Conservation (phyloP, 2,888 invertebrate genomes). For the Andrena dorsata region DNA sequence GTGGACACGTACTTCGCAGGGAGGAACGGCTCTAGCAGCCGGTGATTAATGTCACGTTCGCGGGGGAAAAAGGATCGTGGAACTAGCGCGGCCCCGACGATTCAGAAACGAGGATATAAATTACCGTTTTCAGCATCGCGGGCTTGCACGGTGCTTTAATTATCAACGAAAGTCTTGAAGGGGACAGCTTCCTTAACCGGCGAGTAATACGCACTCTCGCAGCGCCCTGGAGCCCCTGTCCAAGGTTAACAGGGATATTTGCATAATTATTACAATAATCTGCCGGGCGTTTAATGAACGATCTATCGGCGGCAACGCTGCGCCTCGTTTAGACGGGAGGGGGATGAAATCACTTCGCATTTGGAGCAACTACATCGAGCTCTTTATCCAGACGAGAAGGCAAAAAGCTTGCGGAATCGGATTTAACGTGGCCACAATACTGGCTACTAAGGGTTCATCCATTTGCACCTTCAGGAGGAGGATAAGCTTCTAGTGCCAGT, state of each 20-base stretch:
- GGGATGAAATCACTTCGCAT: slow-evolving; percentile 35
- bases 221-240: slow-evolving; percentile 32
- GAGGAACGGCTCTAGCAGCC: slow-evolving; percentile 10
- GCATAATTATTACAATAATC: slow-evolving; percentile 56
- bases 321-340: not conserved
- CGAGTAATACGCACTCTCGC: slow-evolving; percentile 29
- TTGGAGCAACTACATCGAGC: not conserved
- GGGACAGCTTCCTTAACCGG: slow-evolving; percentile 38
- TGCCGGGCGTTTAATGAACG: slow-evolving; percentile 25
- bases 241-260: slow-evolving; percentile 51
- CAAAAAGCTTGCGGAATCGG: not conserved
- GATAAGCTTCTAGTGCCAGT: too few species aligned
- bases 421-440: not conserved
- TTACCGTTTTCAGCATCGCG: slow-evolving; percentile 41
- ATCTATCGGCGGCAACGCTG: slow-evolving; percentile 7
- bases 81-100: slow-evolving; percentile 22
- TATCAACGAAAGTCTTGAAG: slow-evolving; percentile 29
- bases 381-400: not conserved
- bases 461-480: not conserved
- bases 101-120: slow-evolving; percentile 39
- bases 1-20: not conserved
- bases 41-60: slow-evolving; percentile 41
- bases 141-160: slow-evolving; percentile 41
- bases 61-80: not conserved
- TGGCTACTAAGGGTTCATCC: not conserved